A percentile compares a stretch with the other conserved stretches of the same genome.
Evolutionary conservation across 2,888 invertebrate species (phyloP).

Genomic region (Agonum fuliginosum): DNA sequence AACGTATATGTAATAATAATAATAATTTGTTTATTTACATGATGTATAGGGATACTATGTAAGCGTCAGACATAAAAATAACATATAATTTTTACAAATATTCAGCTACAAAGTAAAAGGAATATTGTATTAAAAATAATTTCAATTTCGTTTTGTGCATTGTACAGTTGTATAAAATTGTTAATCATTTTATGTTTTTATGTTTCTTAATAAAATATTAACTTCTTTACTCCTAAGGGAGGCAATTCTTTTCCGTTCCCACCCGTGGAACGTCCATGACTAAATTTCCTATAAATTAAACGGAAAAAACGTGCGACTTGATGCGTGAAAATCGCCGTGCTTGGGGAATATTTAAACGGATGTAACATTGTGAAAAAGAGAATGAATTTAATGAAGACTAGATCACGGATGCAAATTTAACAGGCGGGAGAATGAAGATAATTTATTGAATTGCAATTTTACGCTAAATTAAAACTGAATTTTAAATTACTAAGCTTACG

Average conservation of each 20-base stretch:
- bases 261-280: background rate
- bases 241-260: background rate
- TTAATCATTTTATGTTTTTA: no score
- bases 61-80: no score
- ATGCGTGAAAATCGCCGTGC: conserved; percentile 15
- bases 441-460: conserved; percentile 30
- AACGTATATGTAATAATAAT: no score
- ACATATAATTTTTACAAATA: no score
- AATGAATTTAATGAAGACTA: conserved; percentile 24
- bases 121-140: no score
- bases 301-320: conserved; percentile 1
- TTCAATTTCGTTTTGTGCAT: no score
- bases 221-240: no score
- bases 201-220: no score
- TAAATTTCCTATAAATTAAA: conserved; percentile 37
- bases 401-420: conserved; percentile 22
- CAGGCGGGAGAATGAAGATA: background rate
- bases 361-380: conserved; percentile 6
- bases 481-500: conserved; percentile 1
- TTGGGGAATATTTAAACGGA: conserved; percentile 14
- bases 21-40: no score
- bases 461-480: conserved; percentile 34
- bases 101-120: no score
- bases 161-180: no score
- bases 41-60: no score